phyloP scores from a whole-genome alignment of 2,113 vertebrate species.

The Proteles cristata region DNA sequence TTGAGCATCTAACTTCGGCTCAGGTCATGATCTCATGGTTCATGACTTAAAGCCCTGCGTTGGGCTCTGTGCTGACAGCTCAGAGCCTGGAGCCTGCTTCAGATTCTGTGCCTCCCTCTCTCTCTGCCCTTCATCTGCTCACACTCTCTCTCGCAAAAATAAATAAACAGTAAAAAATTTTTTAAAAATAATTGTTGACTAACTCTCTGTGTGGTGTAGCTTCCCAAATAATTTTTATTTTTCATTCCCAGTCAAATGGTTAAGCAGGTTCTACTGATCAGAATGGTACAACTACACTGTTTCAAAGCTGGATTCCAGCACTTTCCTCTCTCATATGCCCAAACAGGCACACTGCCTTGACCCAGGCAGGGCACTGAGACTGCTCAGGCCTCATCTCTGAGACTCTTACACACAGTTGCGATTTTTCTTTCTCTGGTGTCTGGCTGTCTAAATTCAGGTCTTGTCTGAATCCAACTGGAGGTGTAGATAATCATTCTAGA shows the following conservation, averaged over 20 bases:
- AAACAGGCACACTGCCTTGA: background rate
- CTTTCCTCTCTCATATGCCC: background rate
- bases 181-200: no score
- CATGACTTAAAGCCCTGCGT: no score
- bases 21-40: no score
- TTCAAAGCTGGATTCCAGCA: background rate
- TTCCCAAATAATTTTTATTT: background rate
- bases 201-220: background rate
- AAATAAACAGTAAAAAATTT: no score
- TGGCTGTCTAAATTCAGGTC: background rate
- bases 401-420: rapidly evolving
- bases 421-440: background rate
- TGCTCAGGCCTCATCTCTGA: background rate
- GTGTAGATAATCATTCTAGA: background rate
- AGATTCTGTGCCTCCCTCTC: no score
- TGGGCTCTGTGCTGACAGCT: no score
- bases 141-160: no score
- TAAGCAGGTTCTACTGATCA: background rate
- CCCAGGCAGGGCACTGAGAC: rapidly evolving
- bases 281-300: no score
- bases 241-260: background rate
- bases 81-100: no score
- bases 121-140: no score
- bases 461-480: background rate
- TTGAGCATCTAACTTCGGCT: no score